Evolutionary conservation across 2,888 invertebrate species (phyloP), one percentile per base, ranked within the genome.

Genomic region (Noctua janthina): DNA sequence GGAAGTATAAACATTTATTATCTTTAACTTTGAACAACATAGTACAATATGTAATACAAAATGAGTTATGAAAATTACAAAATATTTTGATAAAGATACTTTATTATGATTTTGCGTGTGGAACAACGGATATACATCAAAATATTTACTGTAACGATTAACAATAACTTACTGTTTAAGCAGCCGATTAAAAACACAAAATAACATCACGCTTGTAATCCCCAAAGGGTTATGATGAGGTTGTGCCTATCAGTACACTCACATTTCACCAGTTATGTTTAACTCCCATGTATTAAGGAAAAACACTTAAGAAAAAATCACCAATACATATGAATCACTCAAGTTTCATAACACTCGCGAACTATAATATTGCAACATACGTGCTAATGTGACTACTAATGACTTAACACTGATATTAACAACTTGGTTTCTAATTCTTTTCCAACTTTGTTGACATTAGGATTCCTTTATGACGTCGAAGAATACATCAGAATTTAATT

Each of bases 361-460:
- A 67, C 51, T 46, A 13, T 13, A 20, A 64, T 73, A 69, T 39
- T 29, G 15, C 23, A 56, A 69, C 49, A 59, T 0, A 62, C 66
- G 56, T 72, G 46, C 54, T 49, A 62, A 64, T 72, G 35, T 82
- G 39, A 62, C 13, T 59, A 20, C 39, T 56, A 64, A 56, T 64
- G 29, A 51, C 10, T 54, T 59, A 43, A 49, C 64, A 81, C 82
- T 75, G 70, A n/a, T n/a, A 59, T 23, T 51, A n/a, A 1, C 64
- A 66, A 59, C 35, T 67, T 51, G 49, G 49, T 71, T 6, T 76
- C 82, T 11, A 1, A 4, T 81, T 54, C 6, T 59, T 67, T 81
- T 70, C 17, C 56, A 70, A 56, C 8, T 17, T 23, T 46, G 23
- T 23, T 43, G 29, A 70, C 64, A 75, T 43, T 3, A 64, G 35